Evolutionary conservation across 2,888 invertebrate genomes (phyloP), one percentile per base, ranked within the genome.

Genomic region (Tanypteryx hageni): DNA sequence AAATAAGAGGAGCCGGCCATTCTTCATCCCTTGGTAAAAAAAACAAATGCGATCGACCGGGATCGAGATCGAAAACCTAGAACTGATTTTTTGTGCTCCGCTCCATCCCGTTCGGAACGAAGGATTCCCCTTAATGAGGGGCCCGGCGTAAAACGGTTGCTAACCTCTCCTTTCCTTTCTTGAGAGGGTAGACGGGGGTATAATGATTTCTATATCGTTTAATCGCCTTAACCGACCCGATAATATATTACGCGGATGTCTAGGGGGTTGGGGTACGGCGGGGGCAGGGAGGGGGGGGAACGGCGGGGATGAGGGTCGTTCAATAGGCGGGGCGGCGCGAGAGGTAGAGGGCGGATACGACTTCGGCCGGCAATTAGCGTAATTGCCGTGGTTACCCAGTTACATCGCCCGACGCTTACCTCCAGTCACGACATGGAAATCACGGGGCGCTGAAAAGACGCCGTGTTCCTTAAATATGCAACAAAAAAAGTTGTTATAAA

Each of bases 201-300:
- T 44, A 89, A 64, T 44, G 68, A 89, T 89, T 89, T 89, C 89
- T 89, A 89, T 89, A 89, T 89, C 89, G 89, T 64, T 89, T 68
- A 64, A 89, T 89, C 89, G 68, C 56, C 64, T 31, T 83, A 44
- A 44, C 57, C 56, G 56, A 31, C 10, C 89, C 89, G 64, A 89
- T 68, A 61, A 59, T 44, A 64, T 64, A 64, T 89, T 89, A 89
- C 44, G 64, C 31, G 16, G 27, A 22, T 59, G 85, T 57, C 13
- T 31, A 27, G 22, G 59, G 86, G 61, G 27, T 13, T 9, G 57
- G 59, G 22, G 58, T 56, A 22, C 56, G 84, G 84, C 68, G 68
- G 18, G 18, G 16, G 44, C 31, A 13, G 11, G 58, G 82, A 82
- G 44, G 27, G 58, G 58, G 59, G n/a, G n/a, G n/a, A n/a, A n/a